A percentile compares a stretch with the other conserved stretches of the same genome.
phyloP scores from a whole-genome alignment of 2,797 vertebrate genomes.

The Pithecia hirsuta region DNA sequence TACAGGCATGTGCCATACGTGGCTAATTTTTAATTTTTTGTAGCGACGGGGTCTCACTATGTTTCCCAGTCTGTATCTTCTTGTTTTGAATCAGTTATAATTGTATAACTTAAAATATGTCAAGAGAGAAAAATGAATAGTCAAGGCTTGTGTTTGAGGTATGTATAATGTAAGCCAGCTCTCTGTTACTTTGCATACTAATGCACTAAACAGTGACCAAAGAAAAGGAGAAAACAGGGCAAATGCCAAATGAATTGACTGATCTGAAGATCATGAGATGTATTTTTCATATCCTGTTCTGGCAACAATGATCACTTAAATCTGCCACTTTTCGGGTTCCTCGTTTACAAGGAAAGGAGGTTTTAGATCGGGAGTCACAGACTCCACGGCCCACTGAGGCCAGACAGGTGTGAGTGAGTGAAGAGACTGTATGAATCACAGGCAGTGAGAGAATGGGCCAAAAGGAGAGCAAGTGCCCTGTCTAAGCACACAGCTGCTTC shows the following conservation, averaged over 20 bases:
- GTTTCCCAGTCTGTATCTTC: not conserved
- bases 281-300: not conserved
- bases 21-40: not conserved
- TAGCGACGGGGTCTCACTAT: not conserved
- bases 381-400: fast-evolving
- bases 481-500: not conserved
- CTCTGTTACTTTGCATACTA: not conserved
- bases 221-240: not conserved
- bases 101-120: not conserved
- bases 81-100: conserved; percentile 13
- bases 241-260: not conserved
- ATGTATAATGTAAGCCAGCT: not conserved
- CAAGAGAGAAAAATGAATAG: not conserved
- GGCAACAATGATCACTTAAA: not conserved
- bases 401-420: not conserved
- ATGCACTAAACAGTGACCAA: not conserved
- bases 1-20: not conserved
- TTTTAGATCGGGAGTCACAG: not conserved
- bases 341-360: not conserved
- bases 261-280: not conserved
- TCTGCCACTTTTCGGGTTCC: not conserved
- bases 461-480: not conserved
- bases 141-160: not conserved
- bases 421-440: not conserved
- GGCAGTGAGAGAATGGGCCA: too few species aligned